Conservation (phyloP, 1,140 invertebrate genomes). For the Drosophila trapezifrons region DNA sequence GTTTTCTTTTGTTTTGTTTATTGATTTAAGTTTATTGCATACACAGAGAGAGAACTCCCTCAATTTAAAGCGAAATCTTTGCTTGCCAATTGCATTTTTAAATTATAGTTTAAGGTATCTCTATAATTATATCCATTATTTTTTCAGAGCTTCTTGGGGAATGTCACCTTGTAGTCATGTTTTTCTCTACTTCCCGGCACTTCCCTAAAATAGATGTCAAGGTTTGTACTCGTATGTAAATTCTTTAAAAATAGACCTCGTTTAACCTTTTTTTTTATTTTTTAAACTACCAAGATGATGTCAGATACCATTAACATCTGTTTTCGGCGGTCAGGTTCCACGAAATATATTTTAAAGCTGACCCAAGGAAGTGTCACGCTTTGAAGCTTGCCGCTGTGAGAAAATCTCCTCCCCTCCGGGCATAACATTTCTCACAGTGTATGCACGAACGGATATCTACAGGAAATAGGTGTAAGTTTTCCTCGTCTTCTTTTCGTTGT, state of each 20-base stretch:
- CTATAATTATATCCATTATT: background rate
- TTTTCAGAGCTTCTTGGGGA: background rate
- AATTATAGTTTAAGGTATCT: background rate
- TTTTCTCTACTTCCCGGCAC: background rate
- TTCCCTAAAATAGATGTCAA: conserved; percentile 8
- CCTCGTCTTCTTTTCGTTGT: conserved; percentile 44
- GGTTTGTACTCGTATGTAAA: conserved; percentile 19
- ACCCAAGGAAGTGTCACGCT: conserved; percentile 29
- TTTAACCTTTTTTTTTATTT: conserved; percentile 10
- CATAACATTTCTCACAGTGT: conserved; percentile 46
- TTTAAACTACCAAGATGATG: conserved; percentile 18
- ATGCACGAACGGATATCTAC: conserved; percentile 51
- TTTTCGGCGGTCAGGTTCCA: conserved; percentile 19
- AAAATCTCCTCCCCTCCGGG: background rate
- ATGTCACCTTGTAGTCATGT: background rate
- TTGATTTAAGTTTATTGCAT: conserved; percentile 75
- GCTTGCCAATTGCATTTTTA: too few relatives aligned
- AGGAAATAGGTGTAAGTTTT: conserved; percentile 66
- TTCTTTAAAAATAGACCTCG: conserved; percentile 18
- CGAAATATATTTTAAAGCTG: conserved; percentile 17
- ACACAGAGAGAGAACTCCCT: conserved; percentile 3
- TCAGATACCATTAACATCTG: conserved; percentile 29
- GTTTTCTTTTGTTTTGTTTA: conserved; percentile 63
- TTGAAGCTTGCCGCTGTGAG: conserved; percentile 10
- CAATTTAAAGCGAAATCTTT: background rate